Base-by-base conservation (phyloP, 2,888 invertebrate species). In the Pycnomerus fuliginosus region DNA sequence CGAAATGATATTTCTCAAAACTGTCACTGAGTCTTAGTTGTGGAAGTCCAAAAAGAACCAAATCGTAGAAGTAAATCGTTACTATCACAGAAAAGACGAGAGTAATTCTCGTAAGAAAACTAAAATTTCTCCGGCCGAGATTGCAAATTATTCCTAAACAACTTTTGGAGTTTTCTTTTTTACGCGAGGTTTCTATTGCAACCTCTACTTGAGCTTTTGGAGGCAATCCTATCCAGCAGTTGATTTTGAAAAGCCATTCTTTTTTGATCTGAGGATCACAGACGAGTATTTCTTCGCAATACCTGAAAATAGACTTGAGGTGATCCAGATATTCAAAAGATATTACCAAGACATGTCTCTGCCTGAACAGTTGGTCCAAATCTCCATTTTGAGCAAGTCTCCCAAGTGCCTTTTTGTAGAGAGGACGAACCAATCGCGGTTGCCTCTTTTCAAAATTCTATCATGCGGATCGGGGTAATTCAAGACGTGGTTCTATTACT, bases 401-500 rank as follows among this genome's bases (percentile, higher is more conserved):
- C 65, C 65, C 25, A 65, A 43, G 34, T 52, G 22, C 11, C 35
- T 27, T 40, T 55, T 45, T 1, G 62, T 59, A 7, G 58, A 61
- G n/a, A 64, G 5, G 14, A 63, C 55, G 34, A 65, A 64, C 56
- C 58, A 63, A 10, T 61, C 60, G 35, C 61, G 58, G 8, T 52
- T 46, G 12, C 50, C 48, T 30, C 47, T 51, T 50, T 61, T 60
- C 3, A 65, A 37, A 12, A 64, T 50, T n/a, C 42, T 36, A 23
- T 53, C 24, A 14, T 64, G 51, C 0, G 62, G 64, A 48, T 65
- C 65, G 1, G 65, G 65, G 48, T 57, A 64, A 42, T 65, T 65
- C 7, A 65, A 32, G 11, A 64, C 53, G 24, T 65, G 65, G 31
- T 55, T 53, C 62, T 63, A n/a, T n/a, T n/a, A n/a, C n/a, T n/a